Base-by-base conservation (phyloP, 2,797 vertebrate species). In the Phoxinus dragarum region DNA sequence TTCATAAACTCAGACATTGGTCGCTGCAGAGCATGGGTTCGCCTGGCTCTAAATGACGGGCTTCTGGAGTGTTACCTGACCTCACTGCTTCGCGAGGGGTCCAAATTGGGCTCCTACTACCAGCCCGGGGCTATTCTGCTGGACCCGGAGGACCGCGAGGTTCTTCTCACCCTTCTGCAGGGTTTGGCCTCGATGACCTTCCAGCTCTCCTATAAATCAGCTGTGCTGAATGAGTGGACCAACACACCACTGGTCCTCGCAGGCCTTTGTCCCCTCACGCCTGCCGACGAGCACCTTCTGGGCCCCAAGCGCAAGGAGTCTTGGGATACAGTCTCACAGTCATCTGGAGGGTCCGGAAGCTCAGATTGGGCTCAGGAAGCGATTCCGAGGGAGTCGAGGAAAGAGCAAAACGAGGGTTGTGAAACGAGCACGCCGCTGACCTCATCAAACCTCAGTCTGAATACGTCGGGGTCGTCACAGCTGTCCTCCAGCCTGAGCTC, bases 191-290 rank as follows among this genome's bases (percentile, higher is more conserved):
- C 98, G 0, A 94, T 99, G 49, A 94, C 96, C 4, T 99, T 99
- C 2, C 92, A 93, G 88, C 96, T 99, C 5, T 99, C 98, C 9
- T 98, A 99, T 89, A 99, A 99, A 89, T 99, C 98, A 0, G 96
- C 97, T 0, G 95, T 99, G 84, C 93, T 99, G 67, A 99, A 99
- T 0, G 96, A 98, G 76, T 99, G 98, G 98, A 99, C 98, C 0
- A 86, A 96, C 79, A 99, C 98, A 0, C 98, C 98, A 0, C 90
- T 99, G 89, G 96, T 95, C n/a, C 95, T 99, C 0, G 97, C 98
- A 0, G 98, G 98, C 8, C 96, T 99, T n/a, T 98, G 96, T 89
- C 96, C 96, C 0, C 31, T 94, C 5, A 88, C 91, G 0, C 92
- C 93, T 71, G 80, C 83, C 0, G 97, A 98, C 21, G 94, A 96